Evolutionary conservation across 2,888 invertebrate species (phyloP), one percentile per base, ranked within the genome.

Genomic region (Cheilosia impressa): DNA sequence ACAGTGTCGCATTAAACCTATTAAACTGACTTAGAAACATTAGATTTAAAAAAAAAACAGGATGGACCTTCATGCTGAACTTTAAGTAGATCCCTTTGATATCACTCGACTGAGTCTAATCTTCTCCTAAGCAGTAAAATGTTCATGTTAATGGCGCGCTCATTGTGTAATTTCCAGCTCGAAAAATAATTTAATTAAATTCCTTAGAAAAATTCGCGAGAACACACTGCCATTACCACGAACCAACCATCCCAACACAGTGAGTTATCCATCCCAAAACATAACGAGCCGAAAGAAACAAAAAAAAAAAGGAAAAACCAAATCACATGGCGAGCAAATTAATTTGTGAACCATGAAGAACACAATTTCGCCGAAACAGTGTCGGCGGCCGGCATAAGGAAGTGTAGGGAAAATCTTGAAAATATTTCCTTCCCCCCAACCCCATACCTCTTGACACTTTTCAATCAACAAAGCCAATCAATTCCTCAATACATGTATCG

Each of bases 111-210:
- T 84, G 79, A 53, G 15, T 80, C 65, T 76, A 66, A 65, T 84
- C 75, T 53, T 66, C 24, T 53, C 53, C 55, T 79, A 43, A 45
- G 22, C 53, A 52, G 50, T 57, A 47, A 68, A 66, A 68, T 53
- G 10, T 47, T 43, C 4, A 63, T 55, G 0, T 57, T n/a, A 45
- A 34, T 24, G 19, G 34, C 41, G 1, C 52, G 1, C 57, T 63
- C 58, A 66, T 68, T 68, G 73, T 38, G 73, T 79, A 79, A 84
- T 79, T 84, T 75, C 84, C 79, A 80, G 65, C 79, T 80, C 68
- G 71, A 62, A 75, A 84, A 88, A 88, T 88, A 87, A 87, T 88
- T 88, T 88, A 87, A 88, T 88, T 88, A 88, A 88, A 88, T 88
- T 88, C 87, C 65, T 87, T 65, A 71, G 60, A 78, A 84, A 71